Evolutionary conservation across 2,113 vertebrate genomes (phyloP), one percentile per base, ranked within the genome.

Genomic region (Ophthalmolycus amberensis): DNA sequence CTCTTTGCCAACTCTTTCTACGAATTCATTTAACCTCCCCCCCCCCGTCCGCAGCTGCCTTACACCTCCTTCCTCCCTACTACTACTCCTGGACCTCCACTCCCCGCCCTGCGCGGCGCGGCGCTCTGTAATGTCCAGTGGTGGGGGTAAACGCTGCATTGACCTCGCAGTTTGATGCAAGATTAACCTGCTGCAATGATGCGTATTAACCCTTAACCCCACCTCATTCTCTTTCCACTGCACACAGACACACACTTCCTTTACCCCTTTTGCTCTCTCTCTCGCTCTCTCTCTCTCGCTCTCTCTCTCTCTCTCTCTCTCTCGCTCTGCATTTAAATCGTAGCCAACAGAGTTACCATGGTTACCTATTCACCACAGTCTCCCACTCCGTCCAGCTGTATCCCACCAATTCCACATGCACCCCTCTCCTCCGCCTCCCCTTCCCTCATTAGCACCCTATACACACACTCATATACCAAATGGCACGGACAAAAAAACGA

Each of bases 291-390:
- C 80, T 85, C 29, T 29, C 29, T 29, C 29, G 1, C 27, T 27
- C 27, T 27, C 27, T 27, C 27, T 27, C 27, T 27, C 92, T 76
- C 84, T 92, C 79, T 82, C 92, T 77, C 84, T 92, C 56, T 25
- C 25, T 27, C 80, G 84, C 92, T 75, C 84, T 91, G 88, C 88
- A 92, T 95, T 92, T 90, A 94, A 89, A 93, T 94, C 90, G 88
- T 92, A 85, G 90, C 92, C 92, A 89, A 93, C 87, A 89, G 92
- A 90, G 93, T 95, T 94, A 87, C 94, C 93, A 96, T 95, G 94
- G 94, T 94, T 94, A 94, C 93, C 90, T 86, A 94, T 95, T 95
- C 93, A 94, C 90, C 91, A 94, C 91, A 93, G 92, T 91, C 88
- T 84, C 87, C 69, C 44, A 80, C 82, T 90, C 86, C 52, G 80